Percentiles rank a stretch among this genome's conserved stretches.
Evolutionary conservation across 2,888 invertebrate genomes (phyloP).

Genomic region (Entomobrya proxima): DNA sequence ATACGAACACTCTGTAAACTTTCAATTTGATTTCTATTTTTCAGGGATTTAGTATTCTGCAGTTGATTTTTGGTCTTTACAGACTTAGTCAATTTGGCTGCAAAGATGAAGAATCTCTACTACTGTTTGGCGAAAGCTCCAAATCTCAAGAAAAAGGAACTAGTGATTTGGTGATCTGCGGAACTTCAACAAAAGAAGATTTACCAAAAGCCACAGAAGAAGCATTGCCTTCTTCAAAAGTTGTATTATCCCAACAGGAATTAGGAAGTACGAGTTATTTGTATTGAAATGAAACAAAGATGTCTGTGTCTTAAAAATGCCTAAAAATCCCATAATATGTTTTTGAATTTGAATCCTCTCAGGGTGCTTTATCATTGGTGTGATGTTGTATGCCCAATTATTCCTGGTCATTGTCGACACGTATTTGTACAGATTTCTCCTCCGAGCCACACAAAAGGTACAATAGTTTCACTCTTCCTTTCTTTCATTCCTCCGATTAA

Average conservation of each 20-base stretch:
- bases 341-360: slow-evolving; percentile 2
- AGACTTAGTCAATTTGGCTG: not conserved
- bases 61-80: slow-evolving; percentile 11
- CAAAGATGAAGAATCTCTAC: not conserved
- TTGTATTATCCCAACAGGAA: slow-evolving; percentile 12
- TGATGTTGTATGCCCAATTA: slow-evolving; percentile 22
- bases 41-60: slow-evolving; percentile 19
- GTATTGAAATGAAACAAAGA: not conserved
- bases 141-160: not conserved
- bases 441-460: slow-evolving; percentile 46
- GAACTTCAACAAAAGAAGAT: not conserved
- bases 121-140: not conserved
- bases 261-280: slow-evolving; percentile 7
- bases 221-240: not conserved
- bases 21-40: not conserved
- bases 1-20: not conserved
- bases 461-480: slow-evolving; percentile 8
- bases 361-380: slow-evolving; percentile 41
- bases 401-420: slow-evolving; percentile 30
- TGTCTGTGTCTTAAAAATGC: not conserved
- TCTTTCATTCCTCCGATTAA: not conserved
- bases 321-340: not conserved
- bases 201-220: not conserved
- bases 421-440: slow-evolving; percentile 42
- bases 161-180: not conserved